Base-by-base conservation (phyloP, 2,113 vertebrate genomes). In the Zootoca vivipara region DNA sequence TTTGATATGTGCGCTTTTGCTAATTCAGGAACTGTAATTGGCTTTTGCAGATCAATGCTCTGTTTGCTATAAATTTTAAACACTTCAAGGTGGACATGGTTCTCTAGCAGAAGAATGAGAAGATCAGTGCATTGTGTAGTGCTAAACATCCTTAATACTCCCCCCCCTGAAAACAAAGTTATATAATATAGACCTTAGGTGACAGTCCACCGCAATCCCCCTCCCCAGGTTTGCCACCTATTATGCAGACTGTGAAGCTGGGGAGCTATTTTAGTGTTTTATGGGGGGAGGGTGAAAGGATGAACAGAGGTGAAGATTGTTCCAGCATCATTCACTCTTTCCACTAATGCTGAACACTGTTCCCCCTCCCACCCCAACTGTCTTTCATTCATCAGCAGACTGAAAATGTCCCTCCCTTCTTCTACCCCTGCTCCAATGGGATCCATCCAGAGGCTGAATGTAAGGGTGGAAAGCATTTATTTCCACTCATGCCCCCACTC, bases 111-210 rank as follows among this genome's bases (percentile, higher is more conserved):
- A 87, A 56, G 82, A 89, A 87, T 1, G 78, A 78, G 90, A 83
- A 89, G 79, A 85, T 70, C 87, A 88, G 85, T 33, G 20, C 91
- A 87, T 90, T 91, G 93, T 87, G 22, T 73, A 83, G 42, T 92
- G 93, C 85, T 89, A 72, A 92, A 10, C 35, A 85, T 89, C 65
- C 3, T 88, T 90, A 92, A 62, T 4, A 62, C 91, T 90, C 90
- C 84, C 93, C 92, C 1, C 2, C 46, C 46, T 56, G 33, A 83
- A 83, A 83, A 30, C 65, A 83, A 83, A 46, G 16, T 52, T 56
- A 67, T 82, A 7, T 22, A 65, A 26, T 18, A 28, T 18, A 28
- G 58, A 82, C 5, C 30, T 62, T 62, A 62, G 13, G 15, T 20
- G 58, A 62, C 46, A 52, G 46, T 52, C 46, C 15, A 3, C 6